A percentile compares a stretch with the other conserved stretches of the same genome.
These are phyloP conservation scores for Syngnathus floridae DNA, from an alignment of 2,113 vertebrate genomes.

Conservation along the genomic window DNA sequence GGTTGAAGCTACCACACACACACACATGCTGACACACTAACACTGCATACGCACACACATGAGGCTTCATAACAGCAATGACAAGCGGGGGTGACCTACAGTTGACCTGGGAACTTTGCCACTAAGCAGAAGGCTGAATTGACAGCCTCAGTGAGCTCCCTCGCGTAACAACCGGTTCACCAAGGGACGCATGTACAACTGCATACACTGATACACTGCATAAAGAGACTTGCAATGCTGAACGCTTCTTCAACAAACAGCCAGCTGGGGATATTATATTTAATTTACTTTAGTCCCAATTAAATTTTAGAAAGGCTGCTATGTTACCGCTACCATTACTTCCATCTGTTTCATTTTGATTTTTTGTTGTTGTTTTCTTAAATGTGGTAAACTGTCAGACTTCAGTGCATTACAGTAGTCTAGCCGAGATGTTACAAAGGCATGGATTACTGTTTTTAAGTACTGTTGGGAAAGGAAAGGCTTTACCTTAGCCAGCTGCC, in stretches of 20 bases:
- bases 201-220: conserved; percentile 9
- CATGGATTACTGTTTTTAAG: too few relatives aligned
- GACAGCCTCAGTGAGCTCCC: conserved; percentile 42
- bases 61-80: conserved; percentile 21
- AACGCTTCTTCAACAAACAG: conserved; percentile 1
- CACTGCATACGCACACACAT: conserved; percentile 8
- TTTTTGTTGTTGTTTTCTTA: neutral
- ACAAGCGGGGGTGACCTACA: conserved; percentile 40
- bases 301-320: neutral
- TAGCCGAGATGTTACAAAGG: too few relatives aligned
- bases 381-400: neutral
- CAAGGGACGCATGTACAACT: conserved; percentile 13
- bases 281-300: neutral
- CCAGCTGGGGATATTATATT: neutral
- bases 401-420: too few relatives aligned
- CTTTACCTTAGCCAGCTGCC: too few relatives aligned
- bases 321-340: neutral
- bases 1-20: conserved; percentile 8
- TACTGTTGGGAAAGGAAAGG: too few relatives aligned
- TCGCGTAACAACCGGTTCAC: conserved; percentile 22
- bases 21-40: neutral
- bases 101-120: conserved; percentile 42
- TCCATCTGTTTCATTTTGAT: neutral
- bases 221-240: neutral
- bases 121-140: conserved; percentile 26